phyloP scores from a whole-genome alignment of 2,888 invertebrate genomes.

The Lutraria lutraria region DNA sequence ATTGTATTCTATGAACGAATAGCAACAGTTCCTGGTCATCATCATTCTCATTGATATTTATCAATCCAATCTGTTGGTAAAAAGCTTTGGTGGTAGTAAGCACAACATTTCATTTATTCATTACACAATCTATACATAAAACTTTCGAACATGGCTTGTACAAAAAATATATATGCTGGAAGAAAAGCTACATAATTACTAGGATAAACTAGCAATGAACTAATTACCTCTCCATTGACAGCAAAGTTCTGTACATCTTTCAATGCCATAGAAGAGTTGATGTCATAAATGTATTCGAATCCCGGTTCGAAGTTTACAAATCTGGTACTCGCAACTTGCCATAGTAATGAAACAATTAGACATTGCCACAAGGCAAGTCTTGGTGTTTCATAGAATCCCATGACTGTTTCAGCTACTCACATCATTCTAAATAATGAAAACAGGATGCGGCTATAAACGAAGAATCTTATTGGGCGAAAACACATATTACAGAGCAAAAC shows the following conservation, averaged over 20 bases:
- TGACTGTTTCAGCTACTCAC: neutral
- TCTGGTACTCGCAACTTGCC: neutral
- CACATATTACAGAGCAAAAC: too few relatives aligned
- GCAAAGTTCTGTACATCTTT: slow-evolving; percentile 64
- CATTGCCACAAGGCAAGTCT: neutral
- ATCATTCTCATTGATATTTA: slow-evolving; percentile 56
- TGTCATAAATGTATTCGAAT: slow-evolving; percentile 70
- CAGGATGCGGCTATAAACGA: too few relatives aligned
- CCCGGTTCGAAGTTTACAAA: slow-evolving; percentile 69
- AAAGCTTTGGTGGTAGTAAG: too few relatives aligned
- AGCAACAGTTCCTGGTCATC: slow-evolving; percentile 67
- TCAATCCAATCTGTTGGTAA: slow-evolving; percentile 64
- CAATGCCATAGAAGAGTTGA: slow-evolving; percentile 62
- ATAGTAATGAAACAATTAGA: neutral
- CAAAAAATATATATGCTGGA: too few relatives aligned
- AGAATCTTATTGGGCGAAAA: too few relatives aligned
- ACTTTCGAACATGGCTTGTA: too few relatives aligned
- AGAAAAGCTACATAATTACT: too few relatives aligned
- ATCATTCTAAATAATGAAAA: neutral
- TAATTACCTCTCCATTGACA: slow-evolving; percentile 67
- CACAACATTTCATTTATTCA: too few relatives aligned
- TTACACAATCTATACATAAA: too few relatives aligned
- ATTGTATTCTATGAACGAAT: slow-evolving; percentile 60
- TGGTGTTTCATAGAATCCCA: neutral
- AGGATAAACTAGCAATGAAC: too few relatives aligned